Percentiles rank a stretch among this genome's conserved stretches.
These are phyloP conservation scores for Epinephelus moara DNA, from an alignment of 2,113 vertebrate species.

Conservation along the genomic window DNA sequence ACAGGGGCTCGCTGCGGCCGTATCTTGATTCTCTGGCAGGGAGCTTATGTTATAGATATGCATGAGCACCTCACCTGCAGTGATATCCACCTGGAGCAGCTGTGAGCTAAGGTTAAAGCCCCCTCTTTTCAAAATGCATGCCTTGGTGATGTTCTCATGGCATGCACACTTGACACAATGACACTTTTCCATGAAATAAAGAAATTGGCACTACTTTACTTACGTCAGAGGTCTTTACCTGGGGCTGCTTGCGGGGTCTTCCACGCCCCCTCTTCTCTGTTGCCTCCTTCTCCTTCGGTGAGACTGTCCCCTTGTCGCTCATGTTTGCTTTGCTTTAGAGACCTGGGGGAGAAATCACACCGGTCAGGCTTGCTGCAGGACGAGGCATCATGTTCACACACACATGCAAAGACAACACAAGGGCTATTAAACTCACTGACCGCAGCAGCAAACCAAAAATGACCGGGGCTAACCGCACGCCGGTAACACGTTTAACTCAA, in stretches of 20 bases:
- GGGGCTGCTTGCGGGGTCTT: constrained; percentile 93
- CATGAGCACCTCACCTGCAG: constrained; percentile 42
- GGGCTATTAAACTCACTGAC: constrained; percentile 53
- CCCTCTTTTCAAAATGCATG: background rate
- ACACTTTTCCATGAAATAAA: background rate
- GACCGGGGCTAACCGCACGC: constrained; percentile 43
- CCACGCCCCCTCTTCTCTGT: constrained; percentile 95
- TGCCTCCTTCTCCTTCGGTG: constrained; percentile 93
- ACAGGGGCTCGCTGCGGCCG: constrained; percentile 30
- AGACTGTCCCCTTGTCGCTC: constrained; percentile 95
- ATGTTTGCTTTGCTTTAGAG: constrained; percentile 82
- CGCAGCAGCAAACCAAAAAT: constrained; percentile 41
- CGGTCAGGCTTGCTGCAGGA: constrained; percentile 33
- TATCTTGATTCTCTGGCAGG: constrained; percentile 13
- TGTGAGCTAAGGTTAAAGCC: background rate
- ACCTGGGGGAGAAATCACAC: constrained; percentile 58
- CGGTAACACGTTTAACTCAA: constrained; percentile 59
- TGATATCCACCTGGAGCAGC: constrained; percentile 35
- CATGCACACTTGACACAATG: background rate
- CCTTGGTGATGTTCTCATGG: background rate
- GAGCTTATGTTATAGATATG: constrained; percentile 27
- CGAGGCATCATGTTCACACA: constrained; percentile 24
- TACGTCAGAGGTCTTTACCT: constrained; percentile 83
- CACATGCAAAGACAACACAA: background rate
- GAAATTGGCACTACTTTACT: constrained; percentile 28